phyloP scores from a whole-genome alignment of 2,888 invertebrate genomes.

The Torymus tubicola region DNA sequence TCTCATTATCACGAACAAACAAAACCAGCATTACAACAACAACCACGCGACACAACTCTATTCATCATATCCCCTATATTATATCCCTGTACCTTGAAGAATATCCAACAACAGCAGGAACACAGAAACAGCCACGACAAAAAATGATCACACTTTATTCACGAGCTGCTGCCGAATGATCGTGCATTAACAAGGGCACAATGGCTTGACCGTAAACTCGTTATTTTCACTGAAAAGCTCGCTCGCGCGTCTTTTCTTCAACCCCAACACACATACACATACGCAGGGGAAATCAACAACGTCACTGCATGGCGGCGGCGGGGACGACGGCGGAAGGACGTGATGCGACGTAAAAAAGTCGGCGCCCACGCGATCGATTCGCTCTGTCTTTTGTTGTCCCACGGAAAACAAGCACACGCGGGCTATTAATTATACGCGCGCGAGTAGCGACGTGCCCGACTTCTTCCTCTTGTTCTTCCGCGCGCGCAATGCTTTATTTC shows the following conservation, averaged over 20 bases:
- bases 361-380: conserved; percentile 55
- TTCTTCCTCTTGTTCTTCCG: conserved; percentile 41
- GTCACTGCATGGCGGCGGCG: conserved; percentile 46
- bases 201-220: conserved; percentile 45
- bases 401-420: conserved; percentile 40
- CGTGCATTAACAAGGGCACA: conserved; percentile 45
- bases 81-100: no score
- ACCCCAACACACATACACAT: not conserved
- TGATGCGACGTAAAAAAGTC: conserved; percentile 57
- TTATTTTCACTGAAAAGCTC: conserved; percentile 42
- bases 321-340: conserved; percentile 51
- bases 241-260: no score
- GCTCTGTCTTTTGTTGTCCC: conserved; percentile 32
- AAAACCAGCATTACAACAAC: no score
- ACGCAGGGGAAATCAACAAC: conserved; percentile 46
- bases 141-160: conserved; percentile 41
- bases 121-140: conserved; percentile 12
- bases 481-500: conserved; percentile 8
- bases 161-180: conserved; percentile 36
- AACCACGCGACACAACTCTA: no score
- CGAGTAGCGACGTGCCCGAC: not conserved
- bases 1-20: no score
- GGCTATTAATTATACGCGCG: conserved; percentile 54
- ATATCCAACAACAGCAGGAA: not conserved
- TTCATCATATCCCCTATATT: no score